Evolutionary conservation across 1,140 invertebrate species (phyloP), one percentile per base, ranked within the genome.

Genomic region (Euwallacea fornicatus): DNA sequence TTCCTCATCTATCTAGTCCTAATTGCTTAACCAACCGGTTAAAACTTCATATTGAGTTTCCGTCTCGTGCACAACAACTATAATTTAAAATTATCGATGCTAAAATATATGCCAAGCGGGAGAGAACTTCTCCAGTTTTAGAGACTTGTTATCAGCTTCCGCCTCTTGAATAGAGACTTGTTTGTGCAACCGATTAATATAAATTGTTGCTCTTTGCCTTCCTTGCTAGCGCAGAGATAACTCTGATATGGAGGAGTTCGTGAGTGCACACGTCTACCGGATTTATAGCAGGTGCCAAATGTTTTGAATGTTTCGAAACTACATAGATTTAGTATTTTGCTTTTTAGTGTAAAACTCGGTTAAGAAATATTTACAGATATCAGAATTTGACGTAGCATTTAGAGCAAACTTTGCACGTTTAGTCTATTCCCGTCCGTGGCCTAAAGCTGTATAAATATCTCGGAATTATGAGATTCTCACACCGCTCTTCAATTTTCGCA

Each of bases 141-240:
- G 61, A 63, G 44, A 63, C 43, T 63, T 16, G 42, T 16, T 63
- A 63, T 63, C 61, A 21, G 61, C 44, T 63, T 47, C 61, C 61
- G 61, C 61, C 33, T 43, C 53, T 55, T 66, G 53, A 55, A 66
- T 66, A 66, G 47, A 55, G 53, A 66, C 53, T 66, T 66, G 64
- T 66, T 66, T 66, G 64, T 55, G 47, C 64, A 66, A n/a, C 47
- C 64, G 64, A 66, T 66, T 66, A 67, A 67, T 67, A 67, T 67
- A 58, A 67, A 67, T 46, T 58, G 65, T 67, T 63, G 61, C 61
- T 58, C 55, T 67, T 58, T 44, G 55, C 55, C 21, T 44, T 67
- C 15, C 53, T 41, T 16, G 53, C 43, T 67, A 33, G 21, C 21
- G 21, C 15, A 7, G 46, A 55, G 65, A 67, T 67, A 67, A 67